A percentile compares a stretch with the other conserved stretches of the same genome.
Conservation (phyloP, 2,797 vertebrate species). For the Hafferia zeledoni region DNA sequence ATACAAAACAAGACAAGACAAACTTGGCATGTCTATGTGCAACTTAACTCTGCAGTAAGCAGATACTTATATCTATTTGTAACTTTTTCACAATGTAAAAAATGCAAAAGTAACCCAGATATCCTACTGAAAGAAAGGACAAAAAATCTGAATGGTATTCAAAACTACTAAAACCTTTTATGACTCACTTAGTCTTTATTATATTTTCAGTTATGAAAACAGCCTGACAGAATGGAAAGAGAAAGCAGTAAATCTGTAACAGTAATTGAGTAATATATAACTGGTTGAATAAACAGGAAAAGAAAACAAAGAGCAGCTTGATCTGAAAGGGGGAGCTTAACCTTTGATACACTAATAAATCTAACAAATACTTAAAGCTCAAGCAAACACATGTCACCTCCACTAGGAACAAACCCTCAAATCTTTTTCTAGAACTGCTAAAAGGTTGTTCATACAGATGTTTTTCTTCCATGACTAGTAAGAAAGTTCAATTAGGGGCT, state of each 20-base stretch:
- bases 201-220: not conserved
- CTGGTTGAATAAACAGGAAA: constrained; percentile 66
- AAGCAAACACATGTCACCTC: not conserved
- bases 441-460: not conserved
- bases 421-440: not conserved
- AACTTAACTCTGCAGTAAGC: not conserved
- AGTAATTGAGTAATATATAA: constrained; percentile 65
- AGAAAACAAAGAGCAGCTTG: constrained; percentile 63
- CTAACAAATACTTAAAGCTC: constrained; percentile 44
- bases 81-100: not conserved
- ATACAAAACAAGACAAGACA: not conserved
- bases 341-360: constrained; percentile 66
- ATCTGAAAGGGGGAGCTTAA: constrained; percentile 60
- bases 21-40: not conserved
- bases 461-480: not conserved
- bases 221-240: constrained; percentile 8
- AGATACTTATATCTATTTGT: not conserved
- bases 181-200: not conserved
- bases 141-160: not conserved
- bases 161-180: not conserved
- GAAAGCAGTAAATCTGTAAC: constrained; percentile 65
- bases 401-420: not conserved
- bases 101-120: not conserved
- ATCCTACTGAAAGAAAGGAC: not conserved
- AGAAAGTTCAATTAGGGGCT: constrained; percentile 8